phyloP scores from a whole-genome alignment of 1,140 invertebrate genomes.

The Ceratosolen fusciceps region DNA sequence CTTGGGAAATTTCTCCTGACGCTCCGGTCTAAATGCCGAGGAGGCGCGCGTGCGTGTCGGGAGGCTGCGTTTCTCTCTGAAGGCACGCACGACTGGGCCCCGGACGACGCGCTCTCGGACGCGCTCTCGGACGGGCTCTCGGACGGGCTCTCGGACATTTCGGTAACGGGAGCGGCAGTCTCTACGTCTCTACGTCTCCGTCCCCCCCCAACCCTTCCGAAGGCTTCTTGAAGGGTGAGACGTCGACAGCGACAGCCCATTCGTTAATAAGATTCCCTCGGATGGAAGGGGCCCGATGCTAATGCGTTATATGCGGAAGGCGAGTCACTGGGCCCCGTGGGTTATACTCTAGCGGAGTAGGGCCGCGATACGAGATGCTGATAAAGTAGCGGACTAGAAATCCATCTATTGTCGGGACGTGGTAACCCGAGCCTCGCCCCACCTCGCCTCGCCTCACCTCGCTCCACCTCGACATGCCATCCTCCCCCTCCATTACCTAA shows the following conservation, averaged over 20 bases:
- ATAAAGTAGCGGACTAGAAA: conserved; percentile 2
- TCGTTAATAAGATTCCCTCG: neutral
- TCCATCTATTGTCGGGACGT: conserved; percentile 12
- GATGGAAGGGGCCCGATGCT: too few relatives aligned
- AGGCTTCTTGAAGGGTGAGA: too few relatives aligned
- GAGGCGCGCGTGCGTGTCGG: neutral
- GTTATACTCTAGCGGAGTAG: neutral
- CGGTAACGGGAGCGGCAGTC: neutral
- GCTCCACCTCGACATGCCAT: neutral
- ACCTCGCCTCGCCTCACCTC: neutral
- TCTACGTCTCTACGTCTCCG: too few relatives aligned
- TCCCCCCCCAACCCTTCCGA: too few relatives aligned
- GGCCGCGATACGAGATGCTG: neutral
- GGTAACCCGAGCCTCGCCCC: conserved; percentile 9
- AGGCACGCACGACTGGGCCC: neutral
- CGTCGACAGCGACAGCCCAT: too few relatives aligned
- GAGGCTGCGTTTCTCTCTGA: neutral
- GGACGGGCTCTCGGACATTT: neutral
- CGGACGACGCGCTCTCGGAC: too few relatives aligned
- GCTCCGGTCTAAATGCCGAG: neutral
- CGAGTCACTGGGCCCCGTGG: too few relatives aligned
- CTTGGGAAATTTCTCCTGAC: neutral
- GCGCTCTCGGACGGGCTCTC: too few relatives aligned
- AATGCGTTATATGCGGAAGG: too few relatives aligned
- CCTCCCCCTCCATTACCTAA: too few relatives aligned